Conservation (phyloP, 2,888 invertebrate species). For the Hypercompe scribonia region DNA sequence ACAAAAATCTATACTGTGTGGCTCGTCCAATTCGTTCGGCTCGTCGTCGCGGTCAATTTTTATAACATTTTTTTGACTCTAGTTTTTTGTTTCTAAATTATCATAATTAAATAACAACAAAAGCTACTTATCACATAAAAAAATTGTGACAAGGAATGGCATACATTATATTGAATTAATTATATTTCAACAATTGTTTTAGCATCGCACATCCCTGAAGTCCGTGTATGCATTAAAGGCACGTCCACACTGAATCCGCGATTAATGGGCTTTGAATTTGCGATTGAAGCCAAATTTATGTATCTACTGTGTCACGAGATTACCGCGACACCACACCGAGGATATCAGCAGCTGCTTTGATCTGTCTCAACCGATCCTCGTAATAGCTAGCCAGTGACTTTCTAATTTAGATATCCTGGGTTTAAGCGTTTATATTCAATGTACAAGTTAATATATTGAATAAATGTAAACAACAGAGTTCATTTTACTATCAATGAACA, state of each 20-base stretch:
- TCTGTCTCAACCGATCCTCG: slow-evolving; percentile 54
- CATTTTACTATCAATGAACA: background rate
- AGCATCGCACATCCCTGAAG: slow-evolving; percentile 61
- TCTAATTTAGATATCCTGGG: slow-evolving; percentile 55
- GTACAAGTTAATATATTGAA: slow-evolving; percentile 13
- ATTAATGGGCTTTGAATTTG: slow-evolving; percentile 78
- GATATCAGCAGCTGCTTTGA: slow-evolving; percentile 73
- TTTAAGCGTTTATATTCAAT: slow-evolving; percentile 19
- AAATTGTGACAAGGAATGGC: background rate
- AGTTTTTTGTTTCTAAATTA: no score
- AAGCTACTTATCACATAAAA: no score
- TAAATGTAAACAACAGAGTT: background rate
- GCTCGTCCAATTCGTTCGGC: no score
- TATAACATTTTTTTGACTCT: no score
- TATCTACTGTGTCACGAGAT: slow-evolving; percentile 76
- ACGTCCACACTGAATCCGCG: slow-evolving; percentile 80
- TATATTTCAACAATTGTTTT: background rate
- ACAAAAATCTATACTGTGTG: background rate
- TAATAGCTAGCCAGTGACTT: slow-evolving; percentile 44
- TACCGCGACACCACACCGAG: slow-evolving; percentile 66
- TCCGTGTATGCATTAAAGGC: slow-evolving; percentile 75
- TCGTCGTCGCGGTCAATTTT: no score
- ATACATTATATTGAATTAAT: background rate
- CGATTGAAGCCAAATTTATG: slow-evolving; percentile 85
- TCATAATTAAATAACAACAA: no score